Percentiles rank a stretch among this genome's conserved stretches.
These are phyloP conservation scores for Periophthalmus modestus DNA, from an alignment of 2,113 vertebrate species.

Conservation along the genomic window DNA sequence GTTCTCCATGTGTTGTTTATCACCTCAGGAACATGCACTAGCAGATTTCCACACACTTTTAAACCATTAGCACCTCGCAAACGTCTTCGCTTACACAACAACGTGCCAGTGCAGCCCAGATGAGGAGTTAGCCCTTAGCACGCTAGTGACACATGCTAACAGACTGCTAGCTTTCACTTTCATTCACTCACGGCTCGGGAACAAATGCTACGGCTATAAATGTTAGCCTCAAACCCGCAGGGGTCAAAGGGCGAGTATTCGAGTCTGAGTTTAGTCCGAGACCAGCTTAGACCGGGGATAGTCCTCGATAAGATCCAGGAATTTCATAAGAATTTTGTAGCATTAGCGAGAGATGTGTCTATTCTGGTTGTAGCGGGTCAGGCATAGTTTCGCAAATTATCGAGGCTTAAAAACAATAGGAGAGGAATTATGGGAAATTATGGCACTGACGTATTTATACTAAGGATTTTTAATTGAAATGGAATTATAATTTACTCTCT, in stretches of 20 bases:
- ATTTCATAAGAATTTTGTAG: not conserved
- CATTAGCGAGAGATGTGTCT: not conserved
- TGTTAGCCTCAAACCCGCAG: not conserved
- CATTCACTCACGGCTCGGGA: not conserved
- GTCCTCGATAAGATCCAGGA: not conserved
- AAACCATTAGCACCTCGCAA: not conserved
- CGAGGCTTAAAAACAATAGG: not conserved
- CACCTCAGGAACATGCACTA: not conserved
- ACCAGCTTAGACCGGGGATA: not conserved
- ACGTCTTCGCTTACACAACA: not conserved
- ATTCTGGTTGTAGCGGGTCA: not conserved
- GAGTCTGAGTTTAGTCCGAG: not conserved
- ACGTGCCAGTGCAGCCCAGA: not conserved
- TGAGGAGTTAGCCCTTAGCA: not conserved
- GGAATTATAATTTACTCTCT: not conserved
- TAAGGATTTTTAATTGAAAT: not conserved
- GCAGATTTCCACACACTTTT: not conserved
- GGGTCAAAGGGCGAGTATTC: not conserved
- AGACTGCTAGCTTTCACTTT: not conserved
- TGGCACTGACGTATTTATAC: not conserved
- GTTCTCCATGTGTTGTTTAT: not conserved
- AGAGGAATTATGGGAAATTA: not conserved
- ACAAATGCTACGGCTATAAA: not conserved
- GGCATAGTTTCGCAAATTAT: not conserved
- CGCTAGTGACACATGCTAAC: not conserved